Evolutionary conservation across 1,140 invertebrate genomes (phyloP).

Genomic region (Ruditapes philippinarum): DNA sequence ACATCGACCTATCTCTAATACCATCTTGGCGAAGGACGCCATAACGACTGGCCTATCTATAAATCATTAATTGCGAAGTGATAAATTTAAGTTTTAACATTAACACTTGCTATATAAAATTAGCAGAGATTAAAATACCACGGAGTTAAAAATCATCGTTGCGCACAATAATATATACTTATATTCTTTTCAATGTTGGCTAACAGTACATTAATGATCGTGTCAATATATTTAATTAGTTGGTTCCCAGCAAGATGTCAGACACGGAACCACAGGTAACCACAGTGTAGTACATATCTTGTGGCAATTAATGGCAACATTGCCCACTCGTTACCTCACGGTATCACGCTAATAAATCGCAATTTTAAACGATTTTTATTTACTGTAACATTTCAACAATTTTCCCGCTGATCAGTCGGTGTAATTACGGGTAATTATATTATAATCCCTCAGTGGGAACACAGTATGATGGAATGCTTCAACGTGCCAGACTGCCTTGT

Average conservation of each 20-base stretch:
- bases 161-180: too few species aligned
- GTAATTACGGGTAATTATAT: slow-evolving; percentile 4
- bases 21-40: too few species aligned
- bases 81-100: too few species aligned
- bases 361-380: not conserved
- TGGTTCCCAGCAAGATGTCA: not conserved
- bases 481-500: not conserved
- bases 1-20: too few species aligned
- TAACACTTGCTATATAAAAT: too few species aligned
- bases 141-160: too few species aligned
- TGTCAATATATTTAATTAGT: not conserved
- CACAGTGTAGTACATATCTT: not conserved
- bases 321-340: not conserved
- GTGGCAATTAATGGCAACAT: slow-evolving; percentile 26
- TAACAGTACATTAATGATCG: not conserved
- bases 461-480: not conserved
- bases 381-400: not conserved
- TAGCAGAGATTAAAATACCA: too few species aligned
- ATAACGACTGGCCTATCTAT: too few species aligned
- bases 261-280: not conserved
- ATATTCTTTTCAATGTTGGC: too few species aligned
- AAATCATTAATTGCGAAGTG: too few species aligned
- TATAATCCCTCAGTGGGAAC: not conserved
- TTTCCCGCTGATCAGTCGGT: not conserved
- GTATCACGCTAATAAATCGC: slow-evolving; percentile 13